A percentile compares a stretch with the other conserved stretches of the same genome.
Conservation (phyloP, 2,797 vertebrate genomes). For the Percopsis omiscomaycus region DNA sequence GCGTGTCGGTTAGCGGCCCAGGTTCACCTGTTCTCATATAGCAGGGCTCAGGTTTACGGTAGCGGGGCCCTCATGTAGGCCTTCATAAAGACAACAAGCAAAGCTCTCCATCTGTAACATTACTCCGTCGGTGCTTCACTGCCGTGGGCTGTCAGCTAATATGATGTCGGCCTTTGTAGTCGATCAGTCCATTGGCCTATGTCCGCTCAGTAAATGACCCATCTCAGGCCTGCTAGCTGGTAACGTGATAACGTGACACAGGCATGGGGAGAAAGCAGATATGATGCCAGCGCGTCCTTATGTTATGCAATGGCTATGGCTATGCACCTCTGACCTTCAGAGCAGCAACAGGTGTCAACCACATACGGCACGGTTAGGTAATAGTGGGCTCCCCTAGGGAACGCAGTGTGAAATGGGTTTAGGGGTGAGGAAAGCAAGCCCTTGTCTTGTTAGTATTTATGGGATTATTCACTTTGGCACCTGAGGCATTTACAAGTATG, state of each 20-base stretch:
- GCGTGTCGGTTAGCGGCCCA: neutral
- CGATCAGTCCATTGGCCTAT: constrained; percentile 6
- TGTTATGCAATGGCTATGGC: constrained; percentile 12
- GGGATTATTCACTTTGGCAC: neutral
- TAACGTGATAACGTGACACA: constrained; percentile 23
- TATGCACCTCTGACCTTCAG: neutral
- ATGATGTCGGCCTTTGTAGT: constrained; percentile 1
- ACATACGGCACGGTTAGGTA: constrained; percentile 32
- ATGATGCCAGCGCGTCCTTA: constrained; percentile 3
- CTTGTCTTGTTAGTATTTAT: constrained; percentile 8
- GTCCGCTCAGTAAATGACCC: constrained; percentile 15
- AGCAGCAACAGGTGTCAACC: constrained; percentile 58
- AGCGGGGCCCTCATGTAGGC: neutral
- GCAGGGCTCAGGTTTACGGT: constrained; percentile 6
- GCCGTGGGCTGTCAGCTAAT: neutral
- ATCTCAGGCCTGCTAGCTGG: constrained; percentile 18
- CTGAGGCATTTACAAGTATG: constrained; percentile 16
- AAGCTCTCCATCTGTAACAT: constrained; percentile 1
- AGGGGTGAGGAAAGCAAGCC: constrained; percentile 16
- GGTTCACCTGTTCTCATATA: neutral
- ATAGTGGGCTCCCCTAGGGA: constrained; percentile 33
- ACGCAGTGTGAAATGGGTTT: constrained; percentile 8
- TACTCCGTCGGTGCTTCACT: neutral
- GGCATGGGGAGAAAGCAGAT: constrained; percentile 48
- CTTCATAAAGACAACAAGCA: constrained; percentile 15